These are phyloP conservation scores for Ylistrum balloti DNA, from an alignment of 1,140 invertebrate genomes.

Conservation along the genomic window DNA sequence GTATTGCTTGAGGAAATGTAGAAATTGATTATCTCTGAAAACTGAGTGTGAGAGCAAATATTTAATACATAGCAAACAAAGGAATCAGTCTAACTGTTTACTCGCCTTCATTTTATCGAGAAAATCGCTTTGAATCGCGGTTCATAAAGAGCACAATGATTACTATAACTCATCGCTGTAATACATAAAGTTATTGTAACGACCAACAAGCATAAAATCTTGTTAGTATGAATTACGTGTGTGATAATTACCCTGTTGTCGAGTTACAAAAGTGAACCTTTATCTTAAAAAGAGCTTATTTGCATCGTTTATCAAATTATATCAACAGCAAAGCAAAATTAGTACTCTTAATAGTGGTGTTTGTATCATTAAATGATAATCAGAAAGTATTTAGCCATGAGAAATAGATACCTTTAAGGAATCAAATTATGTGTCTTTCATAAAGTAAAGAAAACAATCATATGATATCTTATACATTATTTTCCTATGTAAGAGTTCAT, in stretches of 20 bases:
- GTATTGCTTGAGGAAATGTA: background rate
- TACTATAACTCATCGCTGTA: background rate
- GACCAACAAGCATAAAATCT: background rate
- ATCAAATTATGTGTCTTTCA: background rate
- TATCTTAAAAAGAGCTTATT: background rate
- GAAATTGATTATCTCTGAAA: background rate
- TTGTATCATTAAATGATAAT: background rate
- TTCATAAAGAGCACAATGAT: background rate
- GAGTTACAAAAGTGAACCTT: background rate
- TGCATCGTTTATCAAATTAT: background rate
- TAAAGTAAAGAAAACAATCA: too few species aligned
- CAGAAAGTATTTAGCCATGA: background rate
- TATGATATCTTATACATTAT: too few species aligned
- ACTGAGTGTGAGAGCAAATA: background rate
- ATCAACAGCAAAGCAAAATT: background rate
- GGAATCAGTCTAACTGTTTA: background rate
- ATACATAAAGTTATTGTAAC: background rate
- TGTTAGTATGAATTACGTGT: background rate
- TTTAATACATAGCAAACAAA: slow-evolving; percentile 3
- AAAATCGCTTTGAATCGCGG: background rate
- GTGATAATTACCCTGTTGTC: background rate
- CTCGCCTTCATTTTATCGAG: background rate
- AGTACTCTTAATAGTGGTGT: background rate
- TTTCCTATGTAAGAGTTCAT: too few species aligned
- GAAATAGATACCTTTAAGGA: background rate